A percentile compares a stretch with the other conserved stretches of the same genome.
phyloP scores from a whole-genome alignment of 2,113 vertebrate genomes.

The Redunca redunca region DNA sequence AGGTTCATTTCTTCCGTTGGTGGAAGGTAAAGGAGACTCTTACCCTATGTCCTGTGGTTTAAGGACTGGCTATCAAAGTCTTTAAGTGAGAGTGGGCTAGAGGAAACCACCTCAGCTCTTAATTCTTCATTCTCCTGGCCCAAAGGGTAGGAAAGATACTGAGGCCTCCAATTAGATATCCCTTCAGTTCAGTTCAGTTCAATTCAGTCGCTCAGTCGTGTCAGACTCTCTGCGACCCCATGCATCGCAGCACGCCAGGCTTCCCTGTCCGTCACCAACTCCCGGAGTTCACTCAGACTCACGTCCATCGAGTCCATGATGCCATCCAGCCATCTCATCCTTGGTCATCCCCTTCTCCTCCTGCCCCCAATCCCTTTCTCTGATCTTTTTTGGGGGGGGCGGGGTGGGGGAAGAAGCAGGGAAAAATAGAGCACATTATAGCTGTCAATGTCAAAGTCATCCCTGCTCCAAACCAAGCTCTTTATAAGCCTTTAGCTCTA shows the following conservation, averaged over 20 bases:
- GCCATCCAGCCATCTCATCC: too few relatives aligned
- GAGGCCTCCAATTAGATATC: neutral
- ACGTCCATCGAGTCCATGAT: too few relatives aligned
- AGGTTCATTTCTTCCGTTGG: neutral
- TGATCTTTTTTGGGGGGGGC: fast-evolving
- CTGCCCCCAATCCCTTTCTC: too few relatives aligned
- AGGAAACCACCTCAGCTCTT: neutral
- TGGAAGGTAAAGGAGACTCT: neutral
- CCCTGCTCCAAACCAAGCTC: neutral
- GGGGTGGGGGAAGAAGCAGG: neutral
- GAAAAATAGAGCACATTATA: neutral
- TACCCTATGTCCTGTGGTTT: neutral
- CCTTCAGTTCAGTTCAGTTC: too few relatives aligned
- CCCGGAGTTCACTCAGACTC: too few relatives aligned
- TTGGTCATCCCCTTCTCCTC: too few relatives aligned
- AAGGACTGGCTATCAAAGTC: neutral
- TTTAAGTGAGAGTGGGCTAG: neutral
- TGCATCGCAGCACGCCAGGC: too few relatives aligned
- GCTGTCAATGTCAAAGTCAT: neutral
- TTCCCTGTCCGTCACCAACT: too few relatives aligned
- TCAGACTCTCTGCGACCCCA: too few relatives aligned
- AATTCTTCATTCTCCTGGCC: neutral
- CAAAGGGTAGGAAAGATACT: neutral
- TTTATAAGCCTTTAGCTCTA: neutral
- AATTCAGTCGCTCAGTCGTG: too few relatives aligned